Percentiles rank a stretch among this genome's conserved stretches.
Evolutionary conservation across 2,888 invertebrate genomes (phyloP).

Genomic region (Napeogenes sylphis): DNA sequence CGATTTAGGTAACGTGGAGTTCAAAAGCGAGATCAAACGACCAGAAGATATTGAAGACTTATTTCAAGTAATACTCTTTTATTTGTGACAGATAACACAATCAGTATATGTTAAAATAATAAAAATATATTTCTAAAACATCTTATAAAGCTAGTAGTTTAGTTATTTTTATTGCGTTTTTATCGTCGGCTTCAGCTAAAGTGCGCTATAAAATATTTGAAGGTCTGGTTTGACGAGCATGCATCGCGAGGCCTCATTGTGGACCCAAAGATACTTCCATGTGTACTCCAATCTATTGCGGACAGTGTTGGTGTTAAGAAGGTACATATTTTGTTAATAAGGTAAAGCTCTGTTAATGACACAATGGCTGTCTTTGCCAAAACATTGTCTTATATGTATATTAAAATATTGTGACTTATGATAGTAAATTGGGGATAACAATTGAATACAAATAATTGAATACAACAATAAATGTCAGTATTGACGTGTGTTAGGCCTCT

Average conservation of each 20-base stretch:
- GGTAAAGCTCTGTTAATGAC: background rate
- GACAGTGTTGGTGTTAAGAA: slow-evolving; percentile 47
- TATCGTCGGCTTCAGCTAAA: background rate
- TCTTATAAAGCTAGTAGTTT: background rate
- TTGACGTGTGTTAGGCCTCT: slow-evolving; percentile 49
- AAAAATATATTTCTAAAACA: background rate
- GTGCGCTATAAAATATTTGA: slow-evolving; percentile 16
- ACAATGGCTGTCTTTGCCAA: no score
- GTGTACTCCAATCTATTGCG: slow-evolving; percentile 62
- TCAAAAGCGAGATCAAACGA: slow-evolving; percentile 66
- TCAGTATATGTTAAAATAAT: background rate
- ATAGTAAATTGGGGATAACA: no score
- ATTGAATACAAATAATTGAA: no score
- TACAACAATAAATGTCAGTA: no score
- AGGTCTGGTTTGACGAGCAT: slow-evolving; percentile 74
- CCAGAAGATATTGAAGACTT: slow-evolving; percentile 76
- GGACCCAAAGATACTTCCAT: slow-evolving; percentile 64
- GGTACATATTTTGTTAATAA: slow-evolving; percentile 37
- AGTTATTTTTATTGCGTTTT: slow-evolving; percentile 1
- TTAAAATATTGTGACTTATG: no score
- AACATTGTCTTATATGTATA: no score
- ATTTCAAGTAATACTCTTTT: slow-evolving; percentile 62
- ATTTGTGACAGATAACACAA: background rate
- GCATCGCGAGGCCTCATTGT: slow-evolving; percentile 64
- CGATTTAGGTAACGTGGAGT: slow-evolving; percentile 66